phyloP scores from a whole-genome alignment of 2,888 invertebrate genomes.

The Myopa tessellatipennis region DNA sequence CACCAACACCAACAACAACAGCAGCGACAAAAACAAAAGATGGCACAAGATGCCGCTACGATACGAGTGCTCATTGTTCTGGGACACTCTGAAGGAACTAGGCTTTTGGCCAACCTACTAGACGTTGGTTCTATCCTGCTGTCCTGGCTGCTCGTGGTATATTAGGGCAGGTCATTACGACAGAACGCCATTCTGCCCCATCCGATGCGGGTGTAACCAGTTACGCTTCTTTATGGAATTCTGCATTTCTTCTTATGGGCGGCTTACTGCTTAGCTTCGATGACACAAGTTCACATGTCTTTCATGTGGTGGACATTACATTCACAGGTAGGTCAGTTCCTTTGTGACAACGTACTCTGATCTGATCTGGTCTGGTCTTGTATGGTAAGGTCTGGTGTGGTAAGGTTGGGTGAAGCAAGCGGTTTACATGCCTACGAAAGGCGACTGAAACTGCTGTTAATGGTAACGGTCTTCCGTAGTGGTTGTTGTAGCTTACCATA shows the following conservation, averaged over 20 bases:
- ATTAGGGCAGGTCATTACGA: constrained; percentile 35
- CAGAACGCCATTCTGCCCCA: constrained; percentile 24
- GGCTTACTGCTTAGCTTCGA: no score
- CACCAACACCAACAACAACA: background rate
- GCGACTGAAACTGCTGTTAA: no score
- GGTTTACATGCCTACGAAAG: no score
- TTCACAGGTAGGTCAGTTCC: no score
- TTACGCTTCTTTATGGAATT: constrained; percentile 13
- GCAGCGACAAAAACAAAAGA: constrained; percentile 3
- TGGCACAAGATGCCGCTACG: constrained; percentile 28
- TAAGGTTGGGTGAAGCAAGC: no score
- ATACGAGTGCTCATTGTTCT: constrained; percentile 22
- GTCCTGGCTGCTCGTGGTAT: background rate
- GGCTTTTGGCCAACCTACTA: background rate
- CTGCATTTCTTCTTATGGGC: background rate
- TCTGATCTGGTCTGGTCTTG: no score
- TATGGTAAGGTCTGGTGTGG: no score
- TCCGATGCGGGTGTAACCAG: constrained; percentile 41
- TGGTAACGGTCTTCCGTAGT: no score
- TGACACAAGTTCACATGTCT: no score
- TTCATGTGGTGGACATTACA: no score
- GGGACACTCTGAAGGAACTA: background rate
- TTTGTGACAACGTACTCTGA: no score
- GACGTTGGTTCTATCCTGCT: background rate
- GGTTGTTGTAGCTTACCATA: no score